Conservation (phyloP, 2,113 vertebrate genomes). For the Physeter macrocephalus region DNA sequence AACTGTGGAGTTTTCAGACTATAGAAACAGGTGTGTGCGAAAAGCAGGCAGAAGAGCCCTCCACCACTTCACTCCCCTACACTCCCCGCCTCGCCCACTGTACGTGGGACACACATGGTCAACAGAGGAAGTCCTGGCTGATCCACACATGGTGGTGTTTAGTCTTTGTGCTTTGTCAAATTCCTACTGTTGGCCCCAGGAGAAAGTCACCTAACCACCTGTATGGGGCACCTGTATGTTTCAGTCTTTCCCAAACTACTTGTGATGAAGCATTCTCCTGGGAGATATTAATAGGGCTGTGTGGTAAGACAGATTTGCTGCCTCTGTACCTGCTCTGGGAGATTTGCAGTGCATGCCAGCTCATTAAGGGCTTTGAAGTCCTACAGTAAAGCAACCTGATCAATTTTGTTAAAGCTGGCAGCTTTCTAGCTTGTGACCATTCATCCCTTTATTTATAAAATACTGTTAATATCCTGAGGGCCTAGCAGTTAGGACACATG, state of each 20-base stretch:
- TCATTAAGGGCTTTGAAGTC: conserved; percentile 28
- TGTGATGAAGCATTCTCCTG: not conserved
- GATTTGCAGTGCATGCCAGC: not conserved
- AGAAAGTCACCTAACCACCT: not conserved
- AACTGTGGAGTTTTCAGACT: conserved; percentile 81
- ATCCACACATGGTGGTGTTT: not conserved
- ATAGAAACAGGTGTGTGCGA: conserved; percentile 77
- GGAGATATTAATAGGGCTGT: conserved; percentile 8
- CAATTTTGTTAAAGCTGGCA: conserved; percentile 20
- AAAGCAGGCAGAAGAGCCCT: conserved; percentile 13
- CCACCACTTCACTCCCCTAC: not conserved
- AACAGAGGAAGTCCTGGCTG: not conserved
- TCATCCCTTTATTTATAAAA: conserved; percentile 43
- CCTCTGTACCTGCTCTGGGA: not conserved
- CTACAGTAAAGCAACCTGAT: not conserved
- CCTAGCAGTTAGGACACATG: conserved; percentile 33
- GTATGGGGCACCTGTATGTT: not conserved
- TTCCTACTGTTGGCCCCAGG: not conserved
- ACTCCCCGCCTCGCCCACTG: not conserved
- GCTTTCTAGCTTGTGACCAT: not conserved
- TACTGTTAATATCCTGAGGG: conserved; percentile 11
- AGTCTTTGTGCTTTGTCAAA: not conserved
- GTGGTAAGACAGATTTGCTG: not conserved
- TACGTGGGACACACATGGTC: not conserved
- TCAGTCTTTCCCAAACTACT: not conserved